Conservation (phyloP, 2,888 invertebrate genomes). For the Agrotis exclamationis region DNA sequence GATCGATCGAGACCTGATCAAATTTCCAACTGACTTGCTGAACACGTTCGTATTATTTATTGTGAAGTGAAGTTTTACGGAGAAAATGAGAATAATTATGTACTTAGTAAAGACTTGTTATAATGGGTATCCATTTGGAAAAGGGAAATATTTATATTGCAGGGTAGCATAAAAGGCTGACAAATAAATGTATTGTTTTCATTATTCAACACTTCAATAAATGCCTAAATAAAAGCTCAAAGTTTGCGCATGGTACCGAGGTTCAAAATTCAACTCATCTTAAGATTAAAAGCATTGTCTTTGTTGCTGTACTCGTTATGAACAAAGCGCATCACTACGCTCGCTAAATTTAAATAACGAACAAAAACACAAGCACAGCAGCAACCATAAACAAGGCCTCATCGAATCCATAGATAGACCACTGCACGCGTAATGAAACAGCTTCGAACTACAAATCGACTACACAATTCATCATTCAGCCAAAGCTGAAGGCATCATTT, state of each 20-base stretch:
- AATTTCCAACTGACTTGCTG: constrained; percentile 64
- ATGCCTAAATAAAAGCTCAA: too few relatives aligned
- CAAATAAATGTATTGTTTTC: too few relatives aligned
- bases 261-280: too few relatives aligned
- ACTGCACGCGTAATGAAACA: constrained; percentile 50
- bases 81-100: neutral
- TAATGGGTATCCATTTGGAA: neutral
- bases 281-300: too few relatives aligned
- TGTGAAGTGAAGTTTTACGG: constrained; percentile 46
- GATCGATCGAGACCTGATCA: constrained; percentile 59
- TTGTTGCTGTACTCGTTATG: too few relatives aligned
- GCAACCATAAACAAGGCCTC: constrained; percentile 18
- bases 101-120: neutral
- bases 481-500: constrained; percentile 64
- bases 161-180: neutral
- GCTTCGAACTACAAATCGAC: constrained; percentile 59
- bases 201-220: too few relatives aligned
- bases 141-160: neutral
- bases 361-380: constrained; percentile 6
- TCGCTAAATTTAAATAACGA: neutral
- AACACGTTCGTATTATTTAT: constrained; percentile 61
- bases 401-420: constrained; percentile 23
- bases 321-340: neutral
- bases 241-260: too few relatives aligned
- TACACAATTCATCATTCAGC: constrained; percentile 63